phyloP scores from a whole-genome alignment of 2,888 invertebrate genomes.

The Pollenia labialis region DNA sequence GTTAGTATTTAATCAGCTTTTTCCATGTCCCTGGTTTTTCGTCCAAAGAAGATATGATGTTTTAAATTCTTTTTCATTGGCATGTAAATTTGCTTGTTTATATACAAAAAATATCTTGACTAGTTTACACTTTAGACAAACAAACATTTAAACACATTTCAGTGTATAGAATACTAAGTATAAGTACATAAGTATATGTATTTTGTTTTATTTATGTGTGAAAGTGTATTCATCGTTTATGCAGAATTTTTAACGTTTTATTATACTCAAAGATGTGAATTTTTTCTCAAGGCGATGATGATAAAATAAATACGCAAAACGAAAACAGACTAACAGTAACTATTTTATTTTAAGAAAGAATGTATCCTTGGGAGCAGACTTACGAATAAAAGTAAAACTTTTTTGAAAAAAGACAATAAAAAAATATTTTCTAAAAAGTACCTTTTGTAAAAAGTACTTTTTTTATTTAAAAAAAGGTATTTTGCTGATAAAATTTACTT shows the following conservation, averaged over 20 bases:
- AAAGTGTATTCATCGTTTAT: neutral
- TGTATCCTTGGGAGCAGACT: neutral
- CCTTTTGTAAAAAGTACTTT: neutral
- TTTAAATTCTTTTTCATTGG: conserved; percentile 18
- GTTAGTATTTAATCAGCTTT: neutral
- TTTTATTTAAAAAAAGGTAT: neutral
- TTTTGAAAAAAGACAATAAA: neutral
- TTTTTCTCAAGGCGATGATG: conserved; percentile 55
- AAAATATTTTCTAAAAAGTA: neutral
- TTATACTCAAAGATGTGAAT: conserved; percentile 43
- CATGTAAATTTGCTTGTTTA: conserved; percentile 43
- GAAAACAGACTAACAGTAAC: neutral
- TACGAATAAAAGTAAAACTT: neutral
- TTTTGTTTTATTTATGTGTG: neutral
- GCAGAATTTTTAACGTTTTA: conserved; percentile 38
- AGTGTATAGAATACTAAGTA: neutral
- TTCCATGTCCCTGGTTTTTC: neutral
- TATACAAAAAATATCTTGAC: conserved; percentile 7
- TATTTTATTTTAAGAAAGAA: conserved; percentile 4
- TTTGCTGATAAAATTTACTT: too few species aligned
- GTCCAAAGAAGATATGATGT: neutral
- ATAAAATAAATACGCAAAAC: conserved; percentile 41
- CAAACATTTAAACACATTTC: neutral
- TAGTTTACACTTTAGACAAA: conserved; percentile 22
- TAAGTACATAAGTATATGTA: neutral